Evolutionary conservation across 2,888 invertebrate genomes (phyloP), one percentile per base, ranked within the genome.

Genomic region (Oscheius sp.): DNA sequence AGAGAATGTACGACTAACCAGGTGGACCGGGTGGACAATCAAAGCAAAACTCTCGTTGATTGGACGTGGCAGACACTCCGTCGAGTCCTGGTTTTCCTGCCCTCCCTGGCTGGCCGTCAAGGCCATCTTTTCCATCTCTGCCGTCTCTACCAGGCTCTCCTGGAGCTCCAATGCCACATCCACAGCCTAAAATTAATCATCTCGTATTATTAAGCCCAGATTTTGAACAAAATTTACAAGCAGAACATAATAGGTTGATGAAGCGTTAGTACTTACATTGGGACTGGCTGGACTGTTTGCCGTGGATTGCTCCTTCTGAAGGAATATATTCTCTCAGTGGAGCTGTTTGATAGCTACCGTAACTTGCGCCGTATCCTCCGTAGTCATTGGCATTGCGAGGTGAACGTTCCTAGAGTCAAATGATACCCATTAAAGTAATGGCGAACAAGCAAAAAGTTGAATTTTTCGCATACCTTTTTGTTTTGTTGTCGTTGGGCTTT

Each of bases 91-190:
- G 70, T 22, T 63, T 30, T 47, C 56, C 66, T 32, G 57, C 57
- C 45, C 49, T 41, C 8, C 66, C 66, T n/a, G 66, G 44, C 22
- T 38, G 45, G 2, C 68, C 68, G 38, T 68, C 63, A 33, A 59
- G 33, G 24, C 68, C 68, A n/a, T 50, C 59, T 38, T 12, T 17
- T n/a, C 73, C 73, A 44, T 73, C 70, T 2, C 62, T 17, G 2
- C 73, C 73, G 8, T 68, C 38, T 26, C 36, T 51, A 44, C 80
- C 80, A 2, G 73, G 63, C 33, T 71, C 67, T 56, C 80, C 80
- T 0, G 80, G 80, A 17, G 77, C 66, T 20, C 80, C 80, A 24
- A 78, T 71, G 4, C 77, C 75, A 63, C 80, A 80, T 6, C 80
- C 80, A 38, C 80, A 80, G 44, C 80, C 80, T 80, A 33, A 51